phyloP scores from a whole-genome alignment of 2,888 invertebrate species.

The Syritta pipiens region DNA sequence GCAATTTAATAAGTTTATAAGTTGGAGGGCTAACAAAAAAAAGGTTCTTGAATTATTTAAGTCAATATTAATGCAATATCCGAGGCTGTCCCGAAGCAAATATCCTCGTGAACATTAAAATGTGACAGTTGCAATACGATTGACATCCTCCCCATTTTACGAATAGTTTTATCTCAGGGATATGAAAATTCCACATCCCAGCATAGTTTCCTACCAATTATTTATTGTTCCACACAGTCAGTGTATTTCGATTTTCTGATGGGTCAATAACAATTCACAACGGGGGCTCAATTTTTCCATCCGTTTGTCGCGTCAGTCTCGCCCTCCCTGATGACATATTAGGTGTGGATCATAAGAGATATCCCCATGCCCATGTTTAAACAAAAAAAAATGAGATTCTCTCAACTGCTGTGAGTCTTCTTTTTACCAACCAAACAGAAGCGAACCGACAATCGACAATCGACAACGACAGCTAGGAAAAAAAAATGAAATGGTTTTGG shows the following conservation, averaged over 20 bases:
- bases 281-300: slow-evolving; percentile 33
- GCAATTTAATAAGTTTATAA: too few relatives aligned
- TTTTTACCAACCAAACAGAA: slow-evolving; percentile 35
- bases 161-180: slow-evolving; percentile 36
- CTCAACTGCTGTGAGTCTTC: slow-evolving; percentile 2
- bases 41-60: too few relatives aligned
- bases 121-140: slow-evolving; percentile 4
- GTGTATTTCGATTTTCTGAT: slow-evolving; percentile 41
- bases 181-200: slow-evolving; percentile 27
- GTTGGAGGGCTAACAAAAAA: too few relatives aligned
- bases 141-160: background rate
- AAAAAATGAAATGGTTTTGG: too few relatives aligned
- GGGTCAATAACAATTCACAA: slow-evolving; percentile 59
- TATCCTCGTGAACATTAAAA: too few relatives aligned
- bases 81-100: too few relatives aligned
- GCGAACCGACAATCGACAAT: slow-evolving; percentile 35
- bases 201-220: slow-evolving; percentile 43
- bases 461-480: too few relatives aligned
- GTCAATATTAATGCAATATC: too few relatives aligned
- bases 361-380: slow-evolving; percentile 22
- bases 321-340: slow-evolving; percentile 52
- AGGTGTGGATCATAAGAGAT: slow-evolving; percentile 30
- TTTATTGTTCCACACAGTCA: slow-evolving; percentile 46
- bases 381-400: slow-evolving; percentile 32
- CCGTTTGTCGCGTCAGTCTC: slow-evolving; percentile 37